phyloP scores from a whole-genome alignment of 2,113 vertebrate genomes.

The Tachysurus vachellii region DNA sequence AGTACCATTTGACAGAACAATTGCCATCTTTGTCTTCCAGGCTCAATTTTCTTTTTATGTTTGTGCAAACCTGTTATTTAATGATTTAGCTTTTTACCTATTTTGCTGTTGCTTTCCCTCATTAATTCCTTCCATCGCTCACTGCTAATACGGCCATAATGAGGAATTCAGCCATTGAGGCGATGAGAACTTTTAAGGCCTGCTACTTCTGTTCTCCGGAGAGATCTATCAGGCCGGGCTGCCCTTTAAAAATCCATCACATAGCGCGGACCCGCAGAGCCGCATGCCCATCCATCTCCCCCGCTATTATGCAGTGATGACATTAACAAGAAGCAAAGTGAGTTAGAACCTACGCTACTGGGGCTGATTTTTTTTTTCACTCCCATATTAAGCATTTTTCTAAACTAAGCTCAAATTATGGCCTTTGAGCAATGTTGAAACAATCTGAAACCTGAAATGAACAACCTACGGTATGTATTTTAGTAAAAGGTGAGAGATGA shows the following conservation, averaged over 20 bases:
- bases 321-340: conserved; percentile 24
- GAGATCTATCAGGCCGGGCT: conserved; percentile 31
- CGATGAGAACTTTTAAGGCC: conserved; percentile 45
- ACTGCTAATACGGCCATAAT: conserved; percentile 45
- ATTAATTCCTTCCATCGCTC: conserved; percentile 41
- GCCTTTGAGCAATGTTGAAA: background rate
- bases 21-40: background rate
- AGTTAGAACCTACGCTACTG: conserved; percentile 6
- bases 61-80: conserved; percentile 25
- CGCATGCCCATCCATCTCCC: conserved; percentile 22
- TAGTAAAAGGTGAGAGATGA: background rate
- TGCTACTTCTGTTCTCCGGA: conserved; percentile 36
- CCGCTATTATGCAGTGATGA: conserved; percentile 36
- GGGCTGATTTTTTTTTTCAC: background rate
- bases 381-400: background rate
- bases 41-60: conserved; percentile 24
- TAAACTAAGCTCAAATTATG: background rate
- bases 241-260: conserved; percentile 40
- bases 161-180: conserved; percentile 39
- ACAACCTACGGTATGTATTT: background rate
- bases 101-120: conserved; percentile 33
- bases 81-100: conserved; percentile 1
- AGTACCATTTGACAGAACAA: background rate
- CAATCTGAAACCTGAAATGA: background rate
- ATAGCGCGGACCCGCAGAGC: conserved; percentile 17